These are phyloP conservation scores for Thymelicus lineola DNA, from an alignment of 2,888 invertebrate genomes.

Conservation along the genomic window DNA sequence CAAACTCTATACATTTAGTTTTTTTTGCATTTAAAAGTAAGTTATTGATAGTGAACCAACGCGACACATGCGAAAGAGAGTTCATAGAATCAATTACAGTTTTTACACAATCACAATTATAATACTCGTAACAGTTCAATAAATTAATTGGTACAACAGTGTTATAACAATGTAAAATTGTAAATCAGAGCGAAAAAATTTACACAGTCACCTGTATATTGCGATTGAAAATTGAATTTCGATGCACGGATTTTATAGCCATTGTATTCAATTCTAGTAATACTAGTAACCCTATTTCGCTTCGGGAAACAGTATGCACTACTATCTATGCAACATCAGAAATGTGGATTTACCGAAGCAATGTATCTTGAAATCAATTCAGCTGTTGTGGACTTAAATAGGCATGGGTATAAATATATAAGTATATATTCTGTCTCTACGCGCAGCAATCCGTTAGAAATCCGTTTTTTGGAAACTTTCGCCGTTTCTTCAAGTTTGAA, in stretches of 20 bases:
- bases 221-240: not conserved
- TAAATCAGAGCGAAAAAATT: not conserved
- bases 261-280: constrained; percentile 1
- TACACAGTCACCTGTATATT: not conserved
- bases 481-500: not conserved
- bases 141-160: too few species aligned
- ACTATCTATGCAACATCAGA: too few species aligned
- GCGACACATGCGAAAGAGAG: too few species aligned
- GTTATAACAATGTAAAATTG: not conserved
- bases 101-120: too few species aligned
- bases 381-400: not conserved
- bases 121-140: too few species aligned
- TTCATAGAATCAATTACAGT: too few species aligned
- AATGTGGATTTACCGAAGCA: too few species aligned
- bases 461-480: not conserved
- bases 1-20: too few species aligned
- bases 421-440: too few species aligned
- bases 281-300: not conserved
- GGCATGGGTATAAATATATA: not conserved
- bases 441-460: not conserved
- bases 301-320: not conserved
- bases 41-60: too few species aligned
- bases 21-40: too few species aligned
- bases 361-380: not conserved
- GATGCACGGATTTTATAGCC: not conserved